Percentiles rank a stretch among this genome's conserved stretches.
phyloP scores from a whole-genome alignment of 64 coral and sea anemone genomes.

The Trachythela sp. region DNA sequence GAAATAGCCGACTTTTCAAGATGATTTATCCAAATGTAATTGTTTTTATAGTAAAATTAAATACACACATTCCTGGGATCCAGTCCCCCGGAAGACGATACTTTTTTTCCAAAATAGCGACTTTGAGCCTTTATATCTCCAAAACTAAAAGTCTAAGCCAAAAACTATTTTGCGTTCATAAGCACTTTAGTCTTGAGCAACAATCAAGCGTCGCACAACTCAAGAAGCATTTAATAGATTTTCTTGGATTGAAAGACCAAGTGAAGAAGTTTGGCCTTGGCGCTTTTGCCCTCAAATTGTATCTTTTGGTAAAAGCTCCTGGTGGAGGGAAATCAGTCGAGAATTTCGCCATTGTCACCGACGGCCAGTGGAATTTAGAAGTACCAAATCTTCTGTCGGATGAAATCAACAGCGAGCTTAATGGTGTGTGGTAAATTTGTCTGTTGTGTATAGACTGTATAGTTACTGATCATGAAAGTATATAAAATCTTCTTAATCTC shows the following conservation, averaged over 20 bases:
- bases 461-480: too few species aligned
- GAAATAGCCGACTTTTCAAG: too few species aligned
- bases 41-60: too few species aligned
- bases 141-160: too few species aligned
- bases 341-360: slow-evolving; percentile 41
- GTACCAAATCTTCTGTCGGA: slow-evolving; percentile 46
- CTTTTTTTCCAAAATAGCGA: too few species aligned
- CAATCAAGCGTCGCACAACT: neutral
- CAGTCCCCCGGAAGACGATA: too few species aligned
- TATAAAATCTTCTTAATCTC: too few species aligned
- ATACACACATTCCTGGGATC: too few species aligned
- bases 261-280: neutral
- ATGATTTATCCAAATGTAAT: too few species aligned
- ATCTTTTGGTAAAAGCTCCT: neutral
- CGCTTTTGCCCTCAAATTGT: neutral
- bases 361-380: slow-evolving; percentile 63
- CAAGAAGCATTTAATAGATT: neutral
- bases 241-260: neutral
- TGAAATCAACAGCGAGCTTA: slow-evolving; percentile 33
- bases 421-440: slow-evolving; percentile 36
- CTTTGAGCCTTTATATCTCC: too few species aligned
- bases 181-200: neutral
- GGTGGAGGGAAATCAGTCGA: neutral
- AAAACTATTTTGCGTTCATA: too few species aligned
- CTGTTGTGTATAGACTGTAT: too few species aligned